Evolutionary conservation across 1,140 invertebrate species (phyloP).

Genomic region (Drosophila setifemur): DNA sequence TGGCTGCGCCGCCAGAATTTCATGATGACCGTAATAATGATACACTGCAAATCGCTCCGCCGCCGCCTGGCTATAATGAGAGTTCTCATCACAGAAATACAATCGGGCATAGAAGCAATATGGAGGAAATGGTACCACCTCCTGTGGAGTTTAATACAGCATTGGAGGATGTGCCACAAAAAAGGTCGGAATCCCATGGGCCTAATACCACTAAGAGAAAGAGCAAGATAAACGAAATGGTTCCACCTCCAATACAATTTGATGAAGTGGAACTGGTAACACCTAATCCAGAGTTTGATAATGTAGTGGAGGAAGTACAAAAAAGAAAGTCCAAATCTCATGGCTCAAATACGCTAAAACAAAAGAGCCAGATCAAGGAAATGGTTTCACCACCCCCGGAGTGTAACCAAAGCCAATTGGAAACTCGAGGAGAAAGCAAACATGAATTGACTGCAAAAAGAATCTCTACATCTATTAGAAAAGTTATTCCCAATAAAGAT

Average conservation of each 20-base stretch:
- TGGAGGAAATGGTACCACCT: not conserved
- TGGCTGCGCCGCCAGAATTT: not conserved
- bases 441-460: no score
- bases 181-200: not conserved
- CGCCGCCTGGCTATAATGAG: conserved; percentile 1
- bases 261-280: no score
- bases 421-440: no score
- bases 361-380: not conserved
- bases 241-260: not conserved
- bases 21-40: not conserved
- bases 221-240: not conserved
- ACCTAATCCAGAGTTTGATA: not conserved
- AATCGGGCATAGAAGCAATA: not conserved
- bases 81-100: not conserved
- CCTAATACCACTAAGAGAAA: no score
- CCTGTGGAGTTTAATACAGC: not conserved
- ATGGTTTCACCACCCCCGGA: not conserved
- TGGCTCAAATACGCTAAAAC: no score
- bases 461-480: no score
- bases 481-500: no score
- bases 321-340: not conserved
- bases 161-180: not conserved
- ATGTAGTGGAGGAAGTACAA: not conserved
- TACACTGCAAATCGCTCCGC: not conserved
- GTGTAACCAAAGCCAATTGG: not conserved